Base-by-base conservation (phyloP, 2,113 vertebrate genomes). In the Pelvicachromis taeniatus region DNA sequence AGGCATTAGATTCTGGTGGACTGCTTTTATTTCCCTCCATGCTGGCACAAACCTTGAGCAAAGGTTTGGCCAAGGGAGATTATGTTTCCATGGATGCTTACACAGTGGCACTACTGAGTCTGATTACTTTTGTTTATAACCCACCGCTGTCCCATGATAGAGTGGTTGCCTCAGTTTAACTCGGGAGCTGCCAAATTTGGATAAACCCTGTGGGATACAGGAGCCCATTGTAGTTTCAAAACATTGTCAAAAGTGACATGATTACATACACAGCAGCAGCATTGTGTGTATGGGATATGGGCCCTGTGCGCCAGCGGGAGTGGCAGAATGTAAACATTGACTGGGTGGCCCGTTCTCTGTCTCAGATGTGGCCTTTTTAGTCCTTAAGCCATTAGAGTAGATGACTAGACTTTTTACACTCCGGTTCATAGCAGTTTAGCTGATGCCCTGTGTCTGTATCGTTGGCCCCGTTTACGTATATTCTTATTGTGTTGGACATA, bases 291-390 rank as follows among this genome's bases (percentile, higher is more conserved):
- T 85, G 89, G 78, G 90, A 81, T 65, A 68, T 75, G 81, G 59
- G 59, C 77, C 68, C 70, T 68, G 40, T 83, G 87, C 10, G 8
- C 75, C 13, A 48, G 35, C 59, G 87, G 88, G 82, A 91, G 73
- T 70, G 89, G 77, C 90, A 89, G 81, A 87, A 87, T 85, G 83
- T 95, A 94, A 95, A 93, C 92, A 92, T 61, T 77, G 80, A 48
- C 88, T 92, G 90, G 92, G 93, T 95, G 95, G 94, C 88, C 93
- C 7, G 38, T 73, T 63, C 84, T 59, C 56, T 78, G 56, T 86
- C 87, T 78, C 21, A 54, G 33, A 78, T 82, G 58, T 87, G 82
- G 88, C 89, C 89, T 88, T 93, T 89, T 91, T 86, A 85, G 81
- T 88, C 83, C 42, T 58, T 26, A 75, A 84, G 48, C 55, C n/a